Evolutionary conservation across 2,888 invertebrate species (phyloP), one percentile per base, ranked within the genome.

Genomic region (Hypselothyrea guttata): DNA sequence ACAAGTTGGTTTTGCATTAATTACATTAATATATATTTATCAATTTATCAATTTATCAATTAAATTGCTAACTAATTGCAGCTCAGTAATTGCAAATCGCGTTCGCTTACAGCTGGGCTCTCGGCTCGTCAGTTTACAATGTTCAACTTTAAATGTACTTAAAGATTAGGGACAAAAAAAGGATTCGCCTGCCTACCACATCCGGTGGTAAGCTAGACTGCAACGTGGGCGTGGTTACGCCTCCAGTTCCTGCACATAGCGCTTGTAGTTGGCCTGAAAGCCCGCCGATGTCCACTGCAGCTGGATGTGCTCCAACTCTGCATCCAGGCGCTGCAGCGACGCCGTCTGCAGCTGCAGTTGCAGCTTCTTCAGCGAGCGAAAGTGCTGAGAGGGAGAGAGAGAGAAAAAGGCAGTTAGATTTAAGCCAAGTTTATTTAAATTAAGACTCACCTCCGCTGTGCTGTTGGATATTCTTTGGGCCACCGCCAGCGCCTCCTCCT

Each of bases 371-470:
- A 82, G 38, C 4, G 49, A 31, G 7, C 84, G 74, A 73, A 87
- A 88, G n/a, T 88, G 74, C 89, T 90, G 60, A 0, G 61, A 49
- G 22, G 2, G 22, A 5, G 22, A 22, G 22, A 4, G n/a, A n/a
- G n/a, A n/a, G n/a, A n/a, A n/a, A n/a, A n/a, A n/a, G n/a, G n/a
- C n/a, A n/a, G n/a, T n/a, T n/a, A n/a, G n/a, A n/a, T n/a, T n/a
- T n/a, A n/a, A n/a, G n/a, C n/a, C n/a, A n/a, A n/a, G n/a, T n/a
- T n/a, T n/a, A n/a, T n/a, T n/a, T n/a, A n/a, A n/a, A n/a, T n/a
- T n/a, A n/a, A n/a, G n/a, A 55, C 63, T 71, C 70, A 97, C 97
- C 92, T 95, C 94, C 54, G 92, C 90, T 0, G 96, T 95, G 77
- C 94, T 93, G 35, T 92, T 91, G 16, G 96, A 94, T 88, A 97